Evolutionary conservation across 2,797 vertebrate species (phyloP).

Genomic region (Astyanax mexicanus): DNA sequence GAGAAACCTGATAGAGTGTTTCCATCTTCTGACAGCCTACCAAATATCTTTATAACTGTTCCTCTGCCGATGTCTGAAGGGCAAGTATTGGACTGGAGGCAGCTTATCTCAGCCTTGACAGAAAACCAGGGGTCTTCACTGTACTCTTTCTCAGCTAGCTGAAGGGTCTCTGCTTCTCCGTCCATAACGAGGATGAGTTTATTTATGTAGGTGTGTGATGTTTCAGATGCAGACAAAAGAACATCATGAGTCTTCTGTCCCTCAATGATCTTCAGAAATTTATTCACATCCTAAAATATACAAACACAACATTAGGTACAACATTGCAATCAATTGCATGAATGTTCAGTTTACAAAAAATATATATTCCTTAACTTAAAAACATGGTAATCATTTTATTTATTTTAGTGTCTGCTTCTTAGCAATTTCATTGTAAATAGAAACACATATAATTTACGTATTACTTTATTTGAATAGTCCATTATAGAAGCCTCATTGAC

Average conservation of each 20-base stretch:
- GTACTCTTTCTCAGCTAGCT: conserved; percentile 54
- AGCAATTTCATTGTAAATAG: no score
- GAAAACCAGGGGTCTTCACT: conserved; percentile 57
- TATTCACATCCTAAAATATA: conserved; percentile 36
- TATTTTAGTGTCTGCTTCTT: no score
- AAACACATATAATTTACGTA: no score
- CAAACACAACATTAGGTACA: no score
- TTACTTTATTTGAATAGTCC: no score
- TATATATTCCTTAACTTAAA: no score
- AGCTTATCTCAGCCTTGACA: conserved; percentile 32
- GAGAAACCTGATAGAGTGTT: conserved; percentile 56
- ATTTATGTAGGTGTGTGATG: conserved; percentile 51
- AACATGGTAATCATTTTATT: no score
- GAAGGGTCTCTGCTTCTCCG: conserved; percentile 40
- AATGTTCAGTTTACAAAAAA: no score
- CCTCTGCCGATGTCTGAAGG: conserved; percentile 23
- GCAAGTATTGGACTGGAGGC: conserved; percentile 47
- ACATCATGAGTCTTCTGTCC: conserved; percentile 44
- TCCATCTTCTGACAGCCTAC: conserved; percentile 48
- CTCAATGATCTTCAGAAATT: conserved; percentile 31
- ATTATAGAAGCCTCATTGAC: no score
- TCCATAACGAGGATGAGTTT: conserved; percentile 59
- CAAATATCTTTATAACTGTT: conserved; percentile 58
- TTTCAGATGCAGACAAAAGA: conserved; percentile 52
- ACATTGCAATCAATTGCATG: no score